Evolutionary conservation across 92 coral and sea anemone genomes (phyloP).

Genomic region (Virgularia gustaviana): DNA sequence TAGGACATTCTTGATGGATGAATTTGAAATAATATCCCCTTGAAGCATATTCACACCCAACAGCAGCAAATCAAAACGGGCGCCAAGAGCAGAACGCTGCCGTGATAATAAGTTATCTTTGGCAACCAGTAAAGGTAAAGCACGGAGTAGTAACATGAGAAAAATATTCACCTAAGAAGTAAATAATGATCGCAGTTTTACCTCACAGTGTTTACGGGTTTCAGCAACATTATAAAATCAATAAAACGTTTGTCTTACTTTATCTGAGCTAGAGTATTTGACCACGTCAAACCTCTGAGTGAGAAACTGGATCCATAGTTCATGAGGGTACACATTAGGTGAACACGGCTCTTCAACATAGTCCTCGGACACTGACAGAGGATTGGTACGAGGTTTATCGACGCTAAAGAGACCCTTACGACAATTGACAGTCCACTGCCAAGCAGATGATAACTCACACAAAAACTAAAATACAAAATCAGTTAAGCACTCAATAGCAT

Average conservation of each 20-base stretch:
- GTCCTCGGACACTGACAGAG: conserved; percentile 81
- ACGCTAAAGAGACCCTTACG: conserved; percentile 81
- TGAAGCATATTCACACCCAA: conserved; percentile 85
- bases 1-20: conserved; percentile 81
- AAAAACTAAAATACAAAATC: conserved; percentile 55
- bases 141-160: conserved; percentile 75
- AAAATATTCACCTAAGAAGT: conserved; percentile 92
- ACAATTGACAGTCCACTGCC: conserved; percentile 99
- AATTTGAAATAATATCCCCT: conserved; percentile 71
- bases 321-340: conserved; percentile 85
- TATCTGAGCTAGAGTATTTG: conserved; percentile 85
- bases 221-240: background rate
- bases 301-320: conserved; percentile 93
- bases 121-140: conserved; percentile 72
- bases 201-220: background rate
- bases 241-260: too few relatives aligned
- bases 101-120: conserved; percentile 70
- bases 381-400: conserved; percentile 65
- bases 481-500: background rate
- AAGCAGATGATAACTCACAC: conserved; percentile 86
- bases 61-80: conserved; percentile 73
- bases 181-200: background rate
- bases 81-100: conserved; percentile 77
- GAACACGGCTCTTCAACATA: conserved; percentile 77
- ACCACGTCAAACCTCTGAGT: conserved; percentile 88